These are phyloP conservation scores for Cephonodes hylas DNA, from an alignment of 2,888 invertebrate genomes.

Conservation along the genomic window DNA sequence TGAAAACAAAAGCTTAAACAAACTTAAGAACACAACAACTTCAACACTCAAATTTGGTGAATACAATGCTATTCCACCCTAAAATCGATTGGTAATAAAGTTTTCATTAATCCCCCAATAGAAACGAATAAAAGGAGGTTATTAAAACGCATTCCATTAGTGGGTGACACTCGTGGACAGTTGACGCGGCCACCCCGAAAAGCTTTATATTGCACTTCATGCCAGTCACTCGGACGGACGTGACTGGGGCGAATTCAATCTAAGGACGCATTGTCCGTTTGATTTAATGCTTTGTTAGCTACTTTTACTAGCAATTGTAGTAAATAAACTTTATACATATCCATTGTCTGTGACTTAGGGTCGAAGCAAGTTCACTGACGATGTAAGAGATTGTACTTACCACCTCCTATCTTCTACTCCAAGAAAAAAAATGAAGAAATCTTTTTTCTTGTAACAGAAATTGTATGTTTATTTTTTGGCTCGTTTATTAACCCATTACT, in stretches of 20 bases:
- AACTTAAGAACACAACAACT: not conserved
- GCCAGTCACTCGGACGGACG: conserved; percentile 59
- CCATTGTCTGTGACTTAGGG: too few species aligned
- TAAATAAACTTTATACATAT: not conserved
- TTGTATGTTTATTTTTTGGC: too few species aligned
- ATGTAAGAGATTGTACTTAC: too few species aligned
- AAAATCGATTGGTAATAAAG: not conserved
- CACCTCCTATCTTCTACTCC: too few species aligned
- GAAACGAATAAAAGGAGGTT: conserved; percentile 35
- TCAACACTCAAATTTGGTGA: not conserved
- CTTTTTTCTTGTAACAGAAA: too few species aligned
- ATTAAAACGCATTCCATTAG: conserved; percentile 60
- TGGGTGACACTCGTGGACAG: conserved; percentile 50
- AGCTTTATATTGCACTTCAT: conserved; percentile 63
- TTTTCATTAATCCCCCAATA: not conserved
- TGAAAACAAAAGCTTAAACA: too few species aligned
- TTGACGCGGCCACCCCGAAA: conserved; percentile 62
- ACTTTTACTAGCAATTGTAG: conserved; percentile 24
- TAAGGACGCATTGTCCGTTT: conserved; percentile 51
- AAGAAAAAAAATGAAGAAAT: too few species aligned
- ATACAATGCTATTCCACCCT: not conserved
- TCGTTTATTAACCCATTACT: too few species aligned
- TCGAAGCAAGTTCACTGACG: too few species aligned
- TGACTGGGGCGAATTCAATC: conserved; percentile 56
- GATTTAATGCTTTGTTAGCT: conserved; percentile 53